phyloP scores from a whole-genome alignment of 23 tunicate genomes.

The Trididemnum clinides region DNA sequence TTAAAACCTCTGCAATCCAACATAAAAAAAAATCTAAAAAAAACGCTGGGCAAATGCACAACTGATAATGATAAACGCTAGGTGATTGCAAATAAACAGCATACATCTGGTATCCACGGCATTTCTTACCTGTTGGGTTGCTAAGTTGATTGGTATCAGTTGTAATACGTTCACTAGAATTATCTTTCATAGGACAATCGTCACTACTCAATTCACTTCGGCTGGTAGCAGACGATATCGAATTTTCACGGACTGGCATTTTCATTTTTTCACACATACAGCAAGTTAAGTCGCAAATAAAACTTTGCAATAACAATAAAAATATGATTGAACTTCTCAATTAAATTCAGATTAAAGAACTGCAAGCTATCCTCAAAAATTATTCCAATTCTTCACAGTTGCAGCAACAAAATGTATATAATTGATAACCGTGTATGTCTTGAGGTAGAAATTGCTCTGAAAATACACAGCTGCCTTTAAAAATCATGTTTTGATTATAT shows the following conservation, averaged over 20 bases:
- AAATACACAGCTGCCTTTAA: too few relatives aligned
- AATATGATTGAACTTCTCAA: constrained; percentile 9
- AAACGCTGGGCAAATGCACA: too few relatives aligned
- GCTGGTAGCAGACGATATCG: constrained; percentile 23
- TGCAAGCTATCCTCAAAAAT: not conserved
- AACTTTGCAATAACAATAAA: not conserved
- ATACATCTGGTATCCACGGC: too few relatives aligned
- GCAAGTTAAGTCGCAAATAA: not conserved
- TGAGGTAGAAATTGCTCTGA: constrained; percentile 70
- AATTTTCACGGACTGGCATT: constrained; percentile 46
- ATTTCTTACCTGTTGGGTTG: too few relatives aligned
- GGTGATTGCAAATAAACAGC: too few relatives aligned
- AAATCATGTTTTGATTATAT: too few relatives aligned
- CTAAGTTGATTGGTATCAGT: not conserved
- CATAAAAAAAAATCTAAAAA: too few relatives aligned
- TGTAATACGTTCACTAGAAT: constrained; percentile 12
- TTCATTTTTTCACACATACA: constrained; percentile 1
- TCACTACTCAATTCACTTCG: constrained; percentile 60
- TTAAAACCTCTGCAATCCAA: too few relatives aligned
- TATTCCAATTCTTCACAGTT: not conserved
- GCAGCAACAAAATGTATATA: not conserved
- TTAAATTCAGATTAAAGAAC: not conserved
- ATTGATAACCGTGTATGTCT: not conserved
- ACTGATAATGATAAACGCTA: too few relatives aligned
- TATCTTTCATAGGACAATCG: constrained; percentile 50